phyloP scores from a whole-genome alignment of 2,113 vertebrate species.

The Fukomys damarensis region DNA sequence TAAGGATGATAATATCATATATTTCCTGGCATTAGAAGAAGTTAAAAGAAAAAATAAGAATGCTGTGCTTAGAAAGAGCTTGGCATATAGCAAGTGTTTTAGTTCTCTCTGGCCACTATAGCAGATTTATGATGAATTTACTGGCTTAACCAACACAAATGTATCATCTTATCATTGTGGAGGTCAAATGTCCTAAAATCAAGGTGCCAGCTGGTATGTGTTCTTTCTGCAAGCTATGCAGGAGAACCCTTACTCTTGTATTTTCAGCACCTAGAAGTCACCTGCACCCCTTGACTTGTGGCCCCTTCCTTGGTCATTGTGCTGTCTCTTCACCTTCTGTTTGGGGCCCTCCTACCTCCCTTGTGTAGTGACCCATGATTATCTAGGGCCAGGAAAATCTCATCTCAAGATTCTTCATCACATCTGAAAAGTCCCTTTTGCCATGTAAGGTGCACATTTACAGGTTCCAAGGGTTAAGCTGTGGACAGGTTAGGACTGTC shows the following conservation, averaged over 20 bases:
- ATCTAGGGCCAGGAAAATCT: background rate
- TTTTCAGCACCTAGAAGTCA: background rate
- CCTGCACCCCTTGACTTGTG: background rate
- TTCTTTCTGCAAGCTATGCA: background rate
- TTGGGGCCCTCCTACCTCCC: background rate
- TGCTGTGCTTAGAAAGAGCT: background rate
- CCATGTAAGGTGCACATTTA: background rate
- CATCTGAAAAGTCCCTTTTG: background rate
- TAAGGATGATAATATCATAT: background rate
- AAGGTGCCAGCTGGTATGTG: background rate
- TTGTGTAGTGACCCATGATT: background rate
- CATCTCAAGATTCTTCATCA: background rate
- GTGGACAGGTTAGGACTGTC: background rate
- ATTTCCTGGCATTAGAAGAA: background rate
- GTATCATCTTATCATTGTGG: background rate
- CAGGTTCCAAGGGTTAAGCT: background rate
- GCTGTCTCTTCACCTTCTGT: background rate
- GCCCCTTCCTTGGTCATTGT: background rate
- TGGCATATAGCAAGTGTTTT: background rate
- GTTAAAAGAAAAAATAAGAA: background rate
- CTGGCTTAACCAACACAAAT: background rate
- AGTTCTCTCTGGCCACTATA: background rate
- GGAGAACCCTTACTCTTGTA: background rate
- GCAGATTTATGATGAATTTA: background rate
- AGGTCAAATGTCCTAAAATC: background rate